A percentile compares a stretch with the other conserved stretches of the same genome.
phyloP scores from a whole-genome alignment of 2,113 vertebrate genomes.

The Phylloscopus trochilus region DNA sequence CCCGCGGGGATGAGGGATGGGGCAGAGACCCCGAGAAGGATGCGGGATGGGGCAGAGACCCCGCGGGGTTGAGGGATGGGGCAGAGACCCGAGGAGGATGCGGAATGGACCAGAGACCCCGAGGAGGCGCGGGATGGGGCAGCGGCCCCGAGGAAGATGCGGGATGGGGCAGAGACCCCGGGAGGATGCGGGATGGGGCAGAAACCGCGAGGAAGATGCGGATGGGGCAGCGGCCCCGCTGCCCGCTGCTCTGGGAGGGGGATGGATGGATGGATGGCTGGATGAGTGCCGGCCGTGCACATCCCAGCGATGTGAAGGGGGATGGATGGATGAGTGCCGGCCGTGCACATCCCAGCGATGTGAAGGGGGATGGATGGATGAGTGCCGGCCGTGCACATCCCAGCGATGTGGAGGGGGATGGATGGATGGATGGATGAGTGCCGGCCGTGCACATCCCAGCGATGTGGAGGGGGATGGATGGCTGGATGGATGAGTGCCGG shows the following conservation, averaged over 20 bases:
- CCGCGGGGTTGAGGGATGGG: not conserved
- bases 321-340: not conserved
- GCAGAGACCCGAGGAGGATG: not conserved
- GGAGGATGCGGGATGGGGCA: not conserved
- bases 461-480: not conserved
- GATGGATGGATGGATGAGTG: not conserved
- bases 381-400: not conserved
- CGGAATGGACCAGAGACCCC: not conserved
- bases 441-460: not conserved
- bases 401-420: no score
- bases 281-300: no score
- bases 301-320: no score
- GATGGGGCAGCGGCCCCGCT: not conserved
- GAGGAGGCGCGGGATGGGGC: not conserved
- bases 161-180: no score
- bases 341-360: no score
- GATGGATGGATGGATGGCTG: not conserved
- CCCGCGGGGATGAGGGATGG: no score
- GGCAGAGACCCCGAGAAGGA: fast-evolving
- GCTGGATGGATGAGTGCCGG: not conserved
- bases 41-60: not conserved
- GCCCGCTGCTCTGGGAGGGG: not conserved
- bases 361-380: not conserved
- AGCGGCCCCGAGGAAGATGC: fast-evolving
- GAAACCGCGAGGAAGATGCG: no score